These are phyloP conservation scores for Petrocephalus sullivani DNA, from an alignment of 2,797 vertebrate genomes.

Conservation along the genomic window DNA sequence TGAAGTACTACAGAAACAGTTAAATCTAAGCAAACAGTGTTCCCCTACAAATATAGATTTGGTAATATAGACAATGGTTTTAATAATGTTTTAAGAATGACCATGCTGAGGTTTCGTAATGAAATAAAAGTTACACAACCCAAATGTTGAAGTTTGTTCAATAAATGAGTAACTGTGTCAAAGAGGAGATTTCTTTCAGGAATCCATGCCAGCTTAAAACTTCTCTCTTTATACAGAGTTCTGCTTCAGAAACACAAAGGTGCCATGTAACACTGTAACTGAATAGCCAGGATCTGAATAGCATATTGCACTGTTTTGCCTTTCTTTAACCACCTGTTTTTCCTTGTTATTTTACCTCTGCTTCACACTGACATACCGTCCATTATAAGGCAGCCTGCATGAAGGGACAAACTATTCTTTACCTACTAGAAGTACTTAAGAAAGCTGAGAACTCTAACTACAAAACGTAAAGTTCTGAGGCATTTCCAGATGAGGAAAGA, in stretches of 20 bases:
- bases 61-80: not conserved
- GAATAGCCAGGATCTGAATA: not conserved
- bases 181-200: not conserved
- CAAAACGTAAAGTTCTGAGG: not conserved
- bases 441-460: not conserved
- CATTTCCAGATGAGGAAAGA: not conserved
- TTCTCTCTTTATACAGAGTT: not conserved
- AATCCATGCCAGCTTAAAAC: not conserved
- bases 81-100: not conserved
- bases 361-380: not conserved
- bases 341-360: not conserved
- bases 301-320: not conserved
- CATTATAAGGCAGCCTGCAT: not conserved
- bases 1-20: not conserved
- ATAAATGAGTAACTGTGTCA: not conserved
- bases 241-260: not conserved
- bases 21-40: not conserved
- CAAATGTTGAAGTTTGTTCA: not conserved
- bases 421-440: not conserved
- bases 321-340: not conserved
- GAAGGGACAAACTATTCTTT: not conserved
- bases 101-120: not conserved
- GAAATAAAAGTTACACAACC: not conserved
- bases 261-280: not conserved
- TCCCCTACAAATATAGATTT: not conserved